Evolutionary conservation across 35 echinoderm and acorn worm species (phyloP).

Genomic region (Patiria miniata): DNA sequence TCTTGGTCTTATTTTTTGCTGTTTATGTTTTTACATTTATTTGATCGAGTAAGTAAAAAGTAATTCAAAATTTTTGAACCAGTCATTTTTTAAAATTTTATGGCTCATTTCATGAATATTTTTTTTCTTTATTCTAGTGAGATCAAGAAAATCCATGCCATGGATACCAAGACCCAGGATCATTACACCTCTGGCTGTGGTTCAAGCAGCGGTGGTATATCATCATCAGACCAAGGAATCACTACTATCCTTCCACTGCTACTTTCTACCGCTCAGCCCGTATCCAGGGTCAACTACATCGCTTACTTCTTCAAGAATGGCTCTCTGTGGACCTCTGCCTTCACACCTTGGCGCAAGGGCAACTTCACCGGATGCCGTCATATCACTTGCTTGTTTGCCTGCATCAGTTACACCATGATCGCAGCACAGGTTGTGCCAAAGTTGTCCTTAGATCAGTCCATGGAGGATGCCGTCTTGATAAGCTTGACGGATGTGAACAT

Average conservation of each 20-base stretch:
- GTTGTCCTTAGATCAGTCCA: not conserved
- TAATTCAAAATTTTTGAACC: too few relatives aligned
- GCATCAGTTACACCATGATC: not conserved
- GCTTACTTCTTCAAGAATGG: conserved; percentile 16
- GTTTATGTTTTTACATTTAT: too few relatives aligned
- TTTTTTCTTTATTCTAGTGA: not conserved
- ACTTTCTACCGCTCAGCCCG: not conserved
- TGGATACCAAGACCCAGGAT: conserved; percentile 5
- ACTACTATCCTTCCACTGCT: not conserved
- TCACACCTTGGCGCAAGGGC: not conserved
- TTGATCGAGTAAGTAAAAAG: too few relatives aligned
- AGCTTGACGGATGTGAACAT: not conserved
- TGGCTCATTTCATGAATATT: not conserved
- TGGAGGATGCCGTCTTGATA: not conserved
- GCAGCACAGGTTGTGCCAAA: conserved; percentile 1
- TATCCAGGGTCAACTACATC: conserved; percentile 1
- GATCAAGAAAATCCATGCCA: conserved; percentile 7
- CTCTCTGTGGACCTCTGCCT: not conserved
- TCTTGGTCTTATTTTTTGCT: too few relatives aligned
- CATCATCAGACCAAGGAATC: not conserved
- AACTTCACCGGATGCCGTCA: conserved; percentile 3
- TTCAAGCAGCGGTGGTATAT: not conserved
- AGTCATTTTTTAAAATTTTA: too few relatives aligned
- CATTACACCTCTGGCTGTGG: not conserved
- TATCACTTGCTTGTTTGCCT: not conserved